A percentile compares a stretch with the other conserved stretches of the same genome.
Conservation (phyloP, 2,888 invertebrate species). For the Epistrophe eligans region DNA sequence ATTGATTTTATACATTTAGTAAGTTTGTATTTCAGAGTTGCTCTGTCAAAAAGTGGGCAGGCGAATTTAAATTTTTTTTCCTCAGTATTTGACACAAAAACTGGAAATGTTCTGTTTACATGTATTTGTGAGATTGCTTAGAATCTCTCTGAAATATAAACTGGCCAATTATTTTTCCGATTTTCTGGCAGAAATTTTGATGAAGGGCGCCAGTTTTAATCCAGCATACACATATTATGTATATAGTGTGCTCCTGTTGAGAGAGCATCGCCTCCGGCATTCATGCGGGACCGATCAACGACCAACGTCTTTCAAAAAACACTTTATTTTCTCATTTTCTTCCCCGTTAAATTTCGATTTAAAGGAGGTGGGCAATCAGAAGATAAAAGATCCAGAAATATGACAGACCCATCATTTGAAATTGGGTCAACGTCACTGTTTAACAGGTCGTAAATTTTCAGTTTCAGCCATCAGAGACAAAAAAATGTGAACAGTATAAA, state of each 20-base stretch:
- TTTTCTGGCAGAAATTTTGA: not conserved
- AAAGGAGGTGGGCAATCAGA: constrained; percentile 60
- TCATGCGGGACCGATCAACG: constrained; percentile 55
- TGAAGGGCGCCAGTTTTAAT: not conserved
- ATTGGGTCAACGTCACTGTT: constrained; percentile 70
- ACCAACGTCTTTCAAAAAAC: constrained; percentile 32
- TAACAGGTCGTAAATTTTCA: constrained; percentile 69
- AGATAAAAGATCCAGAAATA: constrained; percentile 43
- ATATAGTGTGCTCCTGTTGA: not conserved
- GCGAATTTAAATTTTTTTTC: too few relatives aligned
- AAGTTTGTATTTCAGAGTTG: too few relatives aligned
- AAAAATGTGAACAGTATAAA: constrained; percentile 6
- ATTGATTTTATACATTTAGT: too few relatives aligned
- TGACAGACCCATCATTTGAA: constrained; percentile 58
- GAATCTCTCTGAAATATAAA: too few relatives aligned
- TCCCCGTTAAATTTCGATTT: constrained; percentile 13
- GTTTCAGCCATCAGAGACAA: constrained; percentile 41
- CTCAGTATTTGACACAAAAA: too few relatives aligned
- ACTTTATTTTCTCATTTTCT: constrained; percentile 27
- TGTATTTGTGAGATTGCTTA: too few relatives aligned
- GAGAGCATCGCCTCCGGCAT: constrained; percentile 9
- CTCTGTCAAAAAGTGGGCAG: too few relatives aligned
- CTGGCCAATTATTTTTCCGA: too few relatives aligned
- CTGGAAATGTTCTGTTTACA: too few relatives aligned
- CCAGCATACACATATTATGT: not conserved